Percentiles rank a stretch among this genome's conserved stretches.
These are phyloP conservation scores for Archivesica marissinica DNA, from an alignment of 1,140 invertebrate species.

Conservation along the genomic window DNA sequence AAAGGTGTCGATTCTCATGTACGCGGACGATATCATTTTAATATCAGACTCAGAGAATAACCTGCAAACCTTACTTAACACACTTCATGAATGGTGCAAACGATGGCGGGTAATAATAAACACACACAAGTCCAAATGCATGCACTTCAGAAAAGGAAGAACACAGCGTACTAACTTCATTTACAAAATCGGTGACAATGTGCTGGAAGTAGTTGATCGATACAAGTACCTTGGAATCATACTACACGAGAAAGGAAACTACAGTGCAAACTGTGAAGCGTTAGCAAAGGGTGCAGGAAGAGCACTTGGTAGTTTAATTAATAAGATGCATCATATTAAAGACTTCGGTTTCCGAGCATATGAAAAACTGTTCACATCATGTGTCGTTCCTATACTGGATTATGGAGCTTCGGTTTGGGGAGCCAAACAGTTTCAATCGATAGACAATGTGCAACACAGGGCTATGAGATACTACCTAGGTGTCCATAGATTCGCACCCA, in stretches of 20 bases:
- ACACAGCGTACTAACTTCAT: neutral
- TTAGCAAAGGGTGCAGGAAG: slow-evolving; percentile 33
- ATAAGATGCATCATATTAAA: slow-evolving; percentile 44
- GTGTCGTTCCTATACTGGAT: slow-evolving; percentile 59
- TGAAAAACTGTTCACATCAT: slow-evolving; percentile 53
- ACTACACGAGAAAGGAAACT: neutral
- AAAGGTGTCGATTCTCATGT: slow-evolving; percentile 44
- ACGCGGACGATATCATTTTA: slow-evolving; percentile 65
- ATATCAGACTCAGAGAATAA: slow-evolving; percentile 9
- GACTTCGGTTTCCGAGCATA: slow-evolving; percentile 32
- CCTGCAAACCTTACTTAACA: slow-evolving; percentile 27
- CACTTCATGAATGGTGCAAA: too few relatives aligned
- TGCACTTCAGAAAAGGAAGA: neutral
- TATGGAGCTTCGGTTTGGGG: slow-evolving; percentile 59
- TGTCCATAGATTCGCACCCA: slow-evolving; percentile 51
- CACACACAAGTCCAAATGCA: slow-evolving; percentile 44
- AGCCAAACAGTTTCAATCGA: slow-evolving; percentile 11
- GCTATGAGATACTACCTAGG: slow-evolving; percentile 58
- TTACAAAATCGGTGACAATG: slow-evolving; percentile 12
- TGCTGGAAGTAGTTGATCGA: slow-evolving; percentile 10
- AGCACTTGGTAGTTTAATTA: slow-evolving; percentile 48
- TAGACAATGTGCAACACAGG: slow-evolving; percentile 59
- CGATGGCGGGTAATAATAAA: slow-evolving; percentile 52
- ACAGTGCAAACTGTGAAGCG: neutral
- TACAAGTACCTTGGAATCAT: slow-evolving; percentile 45